Evolutionary conservation across 2,797 vertebrate species (phyloP).

Genomic region (Toxotes lorentzi): DNA sequence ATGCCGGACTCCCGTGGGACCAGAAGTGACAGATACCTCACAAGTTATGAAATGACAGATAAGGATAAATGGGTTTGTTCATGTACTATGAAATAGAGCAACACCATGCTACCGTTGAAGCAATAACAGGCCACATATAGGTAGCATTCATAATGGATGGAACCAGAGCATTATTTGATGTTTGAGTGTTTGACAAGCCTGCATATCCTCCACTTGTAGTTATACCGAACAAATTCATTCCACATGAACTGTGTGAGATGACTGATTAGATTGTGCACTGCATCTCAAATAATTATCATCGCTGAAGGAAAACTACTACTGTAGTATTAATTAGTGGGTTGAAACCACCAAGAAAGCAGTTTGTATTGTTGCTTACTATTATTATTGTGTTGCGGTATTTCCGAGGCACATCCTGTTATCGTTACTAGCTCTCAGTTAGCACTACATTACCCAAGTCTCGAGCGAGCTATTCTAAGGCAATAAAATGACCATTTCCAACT

Average conservation of each 20-base stretch:
- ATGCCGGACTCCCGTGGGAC: conserved; percentile 80
- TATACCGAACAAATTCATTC: conserved; percentile 39
- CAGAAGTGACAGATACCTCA: conserved; percentile 82
- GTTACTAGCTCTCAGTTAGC: conserved; percentile 81
- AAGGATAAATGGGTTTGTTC: conserved; percentile 84
- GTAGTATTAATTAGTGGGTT: conserved; percentile 63
- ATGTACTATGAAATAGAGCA: conserved; percentile 82
- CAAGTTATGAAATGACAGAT: conserved; percentile 84
- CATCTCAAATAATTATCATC: conserved; percentile 62
- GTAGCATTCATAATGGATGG: conserved; percentile 61
- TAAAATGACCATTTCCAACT: conserved; percentile 88
- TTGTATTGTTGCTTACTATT: conserved; percentile 46
- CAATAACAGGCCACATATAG: conserved; percentile 76
- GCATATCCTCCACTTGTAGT: conserved; percentile 50
- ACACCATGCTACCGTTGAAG: conserved; percentile 69
- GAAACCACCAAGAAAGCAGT: conserved; percentile 45
- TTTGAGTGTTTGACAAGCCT: conserved; percentile 70
- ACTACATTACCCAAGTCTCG: conserved; percentile 85
- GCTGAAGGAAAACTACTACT: conserved; percentile 51
- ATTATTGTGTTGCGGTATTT: conserved; percentile 38
- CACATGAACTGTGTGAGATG: conserved; percentile 60
- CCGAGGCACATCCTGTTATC: conserved; percentile 71
- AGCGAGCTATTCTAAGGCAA: conserved; percentile 85
- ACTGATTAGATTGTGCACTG: conserved; percentile 58
- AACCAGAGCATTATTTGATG: conserved; percentile 63